A percentile compares a stretch with the other conserved stretches of the same genome.
These are phyloP conservation scores for Leucoma salicis DNA, from an alignment of 2,888 invertebrate species.

Conservation along the genomic window DNA sequence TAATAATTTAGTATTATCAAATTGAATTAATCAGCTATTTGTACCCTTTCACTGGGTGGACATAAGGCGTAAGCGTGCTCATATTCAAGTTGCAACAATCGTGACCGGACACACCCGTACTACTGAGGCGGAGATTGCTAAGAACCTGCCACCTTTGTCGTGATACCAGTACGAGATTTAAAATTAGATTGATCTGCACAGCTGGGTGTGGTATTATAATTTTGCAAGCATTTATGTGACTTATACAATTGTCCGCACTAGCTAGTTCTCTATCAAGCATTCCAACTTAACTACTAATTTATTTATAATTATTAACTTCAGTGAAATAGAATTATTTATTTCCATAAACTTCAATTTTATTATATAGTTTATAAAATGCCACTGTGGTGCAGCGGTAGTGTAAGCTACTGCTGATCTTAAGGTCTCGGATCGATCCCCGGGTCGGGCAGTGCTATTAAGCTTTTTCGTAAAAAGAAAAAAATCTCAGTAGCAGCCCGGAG, in stretches of 20 bases:
- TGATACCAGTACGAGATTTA: constrained; percentile 18
- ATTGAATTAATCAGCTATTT: constrained; percentile 46
- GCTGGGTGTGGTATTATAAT: constrained; percentile 1
- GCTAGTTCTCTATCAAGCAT: too few species aligned
- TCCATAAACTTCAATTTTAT: too few species aligned
- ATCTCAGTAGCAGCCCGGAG: too few species aligned
- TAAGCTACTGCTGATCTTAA: too few species aligned
- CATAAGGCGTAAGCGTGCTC: constrained; percentile 48
- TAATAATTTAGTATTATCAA: constrained; percentile 23
- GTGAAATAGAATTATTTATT: too few species aligned
- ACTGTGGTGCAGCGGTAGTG: too few species aligned
- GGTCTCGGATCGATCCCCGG: too few species aligned
- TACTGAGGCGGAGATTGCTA: constrained; percentile 49
- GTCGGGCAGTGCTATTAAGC: too few species aligned
- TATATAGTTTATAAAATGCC: too few species aligned
- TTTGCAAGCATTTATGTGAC: not conserved
- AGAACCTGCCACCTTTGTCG: constrained; percentile 24
- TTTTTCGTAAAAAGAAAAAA: too few species aligned
- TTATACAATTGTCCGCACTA: not conserved
- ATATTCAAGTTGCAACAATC: constrained; percentile 43
- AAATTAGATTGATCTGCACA: constrained; percentile 16
- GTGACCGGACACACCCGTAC: constrained; percentile 66
- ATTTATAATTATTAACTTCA: too few species aligned
- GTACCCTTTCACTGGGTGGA: constrained; percentile 57
- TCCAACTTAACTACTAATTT: too few species aligned